phyloP scores from a whole-genome alignment of 2,113 vertebrate genomes.

The Petrocephalus zakoni region DNA sequence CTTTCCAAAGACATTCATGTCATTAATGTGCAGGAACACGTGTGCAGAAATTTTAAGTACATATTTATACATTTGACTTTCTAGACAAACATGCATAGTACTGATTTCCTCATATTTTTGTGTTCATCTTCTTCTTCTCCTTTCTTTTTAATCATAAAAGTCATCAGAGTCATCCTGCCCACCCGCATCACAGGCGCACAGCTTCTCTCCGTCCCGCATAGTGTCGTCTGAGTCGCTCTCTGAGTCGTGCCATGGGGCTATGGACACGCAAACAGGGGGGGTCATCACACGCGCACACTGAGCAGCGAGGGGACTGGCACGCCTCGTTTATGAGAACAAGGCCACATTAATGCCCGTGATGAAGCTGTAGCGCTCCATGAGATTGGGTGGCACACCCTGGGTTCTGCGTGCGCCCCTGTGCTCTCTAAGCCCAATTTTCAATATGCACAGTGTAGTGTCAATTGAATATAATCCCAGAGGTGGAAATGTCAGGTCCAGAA shows the following conservation, averaged over 20 bases:
- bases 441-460: background rate
- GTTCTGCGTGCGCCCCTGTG: background rate
- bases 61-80: background rate
- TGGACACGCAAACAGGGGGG: conserved; percentile 3
- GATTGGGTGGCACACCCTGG: background rate
- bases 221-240: conserved; percentile 35
- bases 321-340: background rate
- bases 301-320: background rate
- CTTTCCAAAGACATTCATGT: background rate
- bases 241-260: conserved; percentile 22
- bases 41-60: background rate
- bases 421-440: background rate
- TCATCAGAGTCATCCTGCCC: conserved; percentile 56
- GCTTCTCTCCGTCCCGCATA: background rate
- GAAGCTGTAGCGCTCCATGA: background rate
- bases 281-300: no score
- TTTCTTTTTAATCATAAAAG: conserved; percentile 57
- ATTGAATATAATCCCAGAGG: background rate
- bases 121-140: background rate
- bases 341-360: no score
- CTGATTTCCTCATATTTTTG: background rate
- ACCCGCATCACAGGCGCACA: background rate
- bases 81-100: background rate
- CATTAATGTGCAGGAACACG: background rate
- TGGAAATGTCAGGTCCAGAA: background rate